Percentiles rank a stretch among this genome's conserved stretches.
Evolutionary conservation across 2,888 invertebrate species (phyloP).

Genomic region (Phymatocera aterrima): DNA sequence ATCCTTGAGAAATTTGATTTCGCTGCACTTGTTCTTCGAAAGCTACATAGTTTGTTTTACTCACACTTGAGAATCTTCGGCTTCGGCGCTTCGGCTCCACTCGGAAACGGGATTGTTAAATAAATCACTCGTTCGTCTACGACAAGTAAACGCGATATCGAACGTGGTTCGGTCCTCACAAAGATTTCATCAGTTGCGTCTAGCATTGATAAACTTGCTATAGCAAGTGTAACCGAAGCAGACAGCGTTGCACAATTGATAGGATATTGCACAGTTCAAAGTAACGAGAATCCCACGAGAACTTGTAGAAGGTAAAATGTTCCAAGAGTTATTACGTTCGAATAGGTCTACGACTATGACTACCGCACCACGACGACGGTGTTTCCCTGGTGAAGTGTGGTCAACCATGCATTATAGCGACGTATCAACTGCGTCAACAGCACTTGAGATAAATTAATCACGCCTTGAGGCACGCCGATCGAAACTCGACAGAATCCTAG

Average conservation of each 20-base stretch:
- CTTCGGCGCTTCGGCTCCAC: not conserved
- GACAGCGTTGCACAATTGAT: not conserved
- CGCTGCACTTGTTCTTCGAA: not conserved
- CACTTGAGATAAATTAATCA: slow-evolving; percentile 40
- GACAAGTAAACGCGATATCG: not conserved
- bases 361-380: no score
- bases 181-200: not conserved
- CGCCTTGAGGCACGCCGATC: slow-evolving; percentile 34
- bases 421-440: slow-evolving; percentile 41
- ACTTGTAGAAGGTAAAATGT: slow-evolving; percentile 6
- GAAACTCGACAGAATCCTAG: slow-evolving; percentile 21
- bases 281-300: not conserved
- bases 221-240: no score
- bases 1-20: not conserved
- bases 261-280: not conserved
- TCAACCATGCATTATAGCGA: slow-evolving; percentile 33
- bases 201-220: not conserved
- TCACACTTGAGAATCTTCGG: not conserved
- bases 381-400: not conserved
- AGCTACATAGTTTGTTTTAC: not conserved
- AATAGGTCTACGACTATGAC: not conserved
- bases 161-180: not conserved
- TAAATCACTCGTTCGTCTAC: not conserved
- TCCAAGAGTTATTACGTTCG: not conserved
- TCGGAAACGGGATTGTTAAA: not conserved